Percentiles rank a stretch among this genome's conserved stretches.
These are phyloP conservation scores for Cyanoramphus novaezelandiae DNA, from an alignment of 2,113 vertebrate genomes.

Conservation along the genomic window DNA sequence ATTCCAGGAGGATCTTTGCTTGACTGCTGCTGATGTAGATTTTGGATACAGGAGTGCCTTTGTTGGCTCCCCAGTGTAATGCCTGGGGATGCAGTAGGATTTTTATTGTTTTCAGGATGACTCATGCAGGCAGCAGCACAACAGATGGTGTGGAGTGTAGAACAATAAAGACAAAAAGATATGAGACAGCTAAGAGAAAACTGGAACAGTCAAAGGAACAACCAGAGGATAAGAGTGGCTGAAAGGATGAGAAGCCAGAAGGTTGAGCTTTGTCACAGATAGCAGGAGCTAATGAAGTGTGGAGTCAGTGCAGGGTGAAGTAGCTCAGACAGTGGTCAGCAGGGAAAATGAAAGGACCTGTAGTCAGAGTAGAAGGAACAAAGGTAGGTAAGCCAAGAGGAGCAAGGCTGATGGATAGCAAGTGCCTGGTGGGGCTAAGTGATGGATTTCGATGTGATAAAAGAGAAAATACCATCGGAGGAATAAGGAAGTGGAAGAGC, in stretches of 20 bases:
- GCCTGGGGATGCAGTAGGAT: conserved; percentile 7
- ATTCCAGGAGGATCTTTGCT: not conserved
- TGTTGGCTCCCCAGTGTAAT: not conserved
- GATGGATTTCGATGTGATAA: not conserved
- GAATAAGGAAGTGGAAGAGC: not conserved
- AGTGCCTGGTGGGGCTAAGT: not conserved
- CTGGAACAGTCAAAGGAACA: not conserved
- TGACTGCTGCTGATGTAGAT: conserved; percentile 24
- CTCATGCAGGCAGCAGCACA: conserved; percentile 49
- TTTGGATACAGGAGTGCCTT: conserved; percentile 22
- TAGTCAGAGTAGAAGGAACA: not conserved
- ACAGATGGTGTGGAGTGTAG: conserved; percentile 15
- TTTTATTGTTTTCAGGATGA: conserved; percentile 49
- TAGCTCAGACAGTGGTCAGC: not conserved
- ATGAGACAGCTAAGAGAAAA: conserved; percentile 25
- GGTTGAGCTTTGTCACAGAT: not conserved
- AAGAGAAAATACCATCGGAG: not conserved
- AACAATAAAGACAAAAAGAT: conserved; percentile 32
- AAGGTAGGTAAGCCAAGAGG: not conserved
- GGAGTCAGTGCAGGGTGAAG: conserved; percentile 42
- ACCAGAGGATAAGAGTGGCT: not conserved
- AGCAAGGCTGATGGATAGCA: not conserved
- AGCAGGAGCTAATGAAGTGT: conserved; percentile 45
- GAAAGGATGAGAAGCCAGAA: not conserved
- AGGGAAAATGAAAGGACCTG: not conserved